Evolutionary conservation across 2,797 vertebrate genomes (phyloP), one percentile per base, ranked within the genome.

Genomic region (Loris lydekkerianus): DNA sequence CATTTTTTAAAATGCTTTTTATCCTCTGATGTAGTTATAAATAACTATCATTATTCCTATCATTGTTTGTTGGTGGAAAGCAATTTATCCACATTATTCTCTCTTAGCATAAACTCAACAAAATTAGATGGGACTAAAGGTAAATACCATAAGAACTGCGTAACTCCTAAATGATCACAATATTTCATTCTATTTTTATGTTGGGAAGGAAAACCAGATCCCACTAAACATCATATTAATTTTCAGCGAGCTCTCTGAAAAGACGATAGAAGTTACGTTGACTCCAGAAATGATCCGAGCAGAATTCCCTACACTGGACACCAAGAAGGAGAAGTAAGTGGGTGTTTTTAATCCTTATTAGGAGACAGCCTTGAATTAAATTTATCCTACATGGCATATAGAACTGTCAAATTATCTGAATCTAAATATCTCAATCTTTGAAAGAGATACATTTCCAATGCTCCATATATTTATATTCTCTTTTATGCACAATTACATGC

Each of bases 271-370:
- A 78, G 25, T 98, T 67, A 40, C 77, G 25, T 95, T 99, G 97
- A 98, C 98, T 90, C 98, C 98, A 86, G 98, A 98, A 95, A 99
- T 99, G 98, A 94, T 98, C 67, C 97, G 95, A 96, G 98, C 97
- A 9, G 98, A 98, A 97, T 99, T 99, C 98, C 97, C 97, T 56
- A 95, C 98, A 34, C n/a, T 93, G 70, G 87, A 94, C 10, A 0
- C 43, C 53, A 97, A 95, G 87, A 92, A 94, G 40, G 92, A 96
- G 91, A 98, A 97, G 98, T 98, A 95, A 87, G 97, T 95, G 46
- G 61, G 7, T 46, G 34, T 73, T 75, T 49, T 67, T 31, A 21
- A 40, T 15, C 15, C 76, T 91, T 70, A 18, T 46, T 86, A 70
- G 80, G 31, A 81, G 15, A 34, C 15, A 61, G 20, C 58, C 15